phyloP scores from a whole-genome alignment of 2,113 vertebrate genomes.

The Australoheros scitulus region DNA sequence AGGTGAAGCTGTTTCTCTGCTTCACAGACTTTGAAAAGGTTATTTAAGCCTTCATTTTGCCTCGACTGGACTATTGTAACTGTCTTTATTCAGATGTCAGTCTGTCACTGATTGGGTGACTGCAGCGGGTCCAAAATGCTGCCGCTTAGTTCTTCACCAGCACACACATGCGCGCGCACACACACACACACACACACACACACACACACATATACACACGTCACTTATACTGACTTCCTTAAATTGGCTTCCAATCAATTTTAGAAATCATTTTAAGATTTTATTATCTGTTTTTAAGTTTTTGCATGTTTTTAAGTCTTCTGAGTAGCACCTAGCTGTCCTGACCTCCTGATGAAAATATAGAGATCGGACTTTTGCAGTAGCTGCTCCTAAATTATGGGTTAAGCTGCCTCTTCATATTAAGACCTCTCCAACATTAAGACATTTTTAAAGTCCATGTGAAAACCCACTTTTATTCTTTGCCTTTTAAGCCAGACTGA shows the following conservation, averaged over 20 bases:
- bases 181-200: no score
- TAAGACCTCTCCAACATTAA: background rate
- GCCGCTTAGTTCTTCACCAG: background rate
- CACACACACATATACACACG: no score
- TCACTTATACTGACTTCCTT: background rate
- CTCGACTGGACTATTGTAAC: background rate
- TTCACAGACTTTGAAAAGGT: background rate
- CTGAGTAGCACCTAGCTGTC: background rate
- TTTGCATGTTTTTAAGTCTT: background rate
- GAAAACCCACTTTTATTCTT: background rate
- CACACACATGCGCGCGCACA: background rate
- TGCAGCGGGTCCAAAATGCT: background rate
- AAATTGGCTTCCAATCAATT: background rate
- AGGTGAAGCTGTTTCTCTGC: background rate
- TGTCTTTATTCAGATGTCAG: constrained; percentile 2
- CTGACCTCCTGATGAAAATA: background rate
- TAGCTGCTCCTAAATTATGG: background rate
- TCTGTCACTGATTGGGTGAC: background rate
- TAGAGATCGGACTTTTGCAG: background rate
- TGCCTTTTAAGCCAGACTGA: background rate
- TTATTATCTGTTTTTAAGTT: fast-evolving
- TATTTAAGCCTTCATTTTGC: background rate
- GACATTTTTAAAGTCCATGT: background rate
- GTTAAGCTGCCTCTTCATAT: background rate
- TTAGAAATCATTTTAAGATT: background rate